These are phyloP conservation scores for Xanthostigma xanthostigma DNA, from an alignment of 2,888 invertebrate species.

Conservation along the genomic window DNA sequence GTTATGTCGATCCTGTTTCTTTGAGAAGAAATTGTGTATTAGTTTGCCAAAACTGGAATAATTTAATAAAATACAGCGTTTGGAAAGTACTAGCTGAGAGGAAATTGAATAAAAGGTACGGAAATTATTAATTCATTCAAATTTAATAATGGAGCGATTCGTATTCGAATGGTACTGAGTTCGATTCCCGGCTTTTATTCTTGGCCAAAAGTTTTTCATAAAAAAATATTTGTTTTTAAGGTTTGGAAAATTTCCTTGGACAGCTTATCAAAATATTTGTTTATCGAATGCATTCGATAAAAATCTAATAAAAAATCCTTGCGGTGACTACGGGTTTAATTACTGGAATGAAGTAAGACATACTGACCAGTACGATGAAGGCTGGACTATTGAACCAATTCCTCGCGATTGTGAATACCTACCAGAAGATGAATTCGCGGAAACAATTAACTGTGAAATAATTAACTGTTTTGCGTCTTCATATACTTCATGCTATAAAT, in stretches of 20 bases:
- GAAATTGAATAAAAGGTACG: conserved; percentile 15
- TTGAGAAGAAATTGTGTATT: conserved; percentile 26
- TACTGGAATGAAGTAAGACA: conserved; percentile 28
- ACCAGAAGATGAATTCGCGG: conserved; percentile 27
- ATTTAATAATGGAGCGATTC: too few species aligned
- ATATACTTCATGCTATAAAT: conserved; percentile 29
- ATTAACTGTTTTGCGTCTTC: too few species aligned
- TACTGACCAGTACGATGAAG: conserved; percentile 23
- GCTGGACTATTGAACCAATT: conserved; percentile 32
- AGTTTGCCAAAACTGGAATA: conserved; percentile 36
- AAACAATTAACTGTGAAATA: conserved; percentile 32
- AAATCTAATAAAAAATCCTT: conserved; percentile 36
- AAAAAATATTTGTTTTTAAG: too few species aligned
- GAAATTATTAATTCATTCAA: too few species aligned
- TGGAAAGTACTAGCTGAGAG: conserved; percentile 28
- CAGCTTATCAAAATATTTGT: conserved; percentile 28
- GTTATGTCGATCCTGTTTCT: conserved; percentile 24
- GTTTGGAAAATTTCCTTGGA: conserved; percentile 24
- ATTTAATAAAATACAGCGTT: conserved; percentile 27
- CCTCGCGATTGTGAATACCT: conserved; percentile 30
- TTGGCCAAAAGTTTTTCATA: too few species aligned
- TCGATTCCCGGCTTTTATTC: too few species aligned
- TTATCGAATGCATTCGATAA: conserved; percentile 26
- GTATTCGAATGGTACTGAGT: too few species aligned
- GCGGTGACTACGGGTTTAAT: conserved; percentile 26